Evolutionary conservation across 2,113 vertebrate species (phyloP).

Genomic region (Pseudorasbora parva): DNA sequence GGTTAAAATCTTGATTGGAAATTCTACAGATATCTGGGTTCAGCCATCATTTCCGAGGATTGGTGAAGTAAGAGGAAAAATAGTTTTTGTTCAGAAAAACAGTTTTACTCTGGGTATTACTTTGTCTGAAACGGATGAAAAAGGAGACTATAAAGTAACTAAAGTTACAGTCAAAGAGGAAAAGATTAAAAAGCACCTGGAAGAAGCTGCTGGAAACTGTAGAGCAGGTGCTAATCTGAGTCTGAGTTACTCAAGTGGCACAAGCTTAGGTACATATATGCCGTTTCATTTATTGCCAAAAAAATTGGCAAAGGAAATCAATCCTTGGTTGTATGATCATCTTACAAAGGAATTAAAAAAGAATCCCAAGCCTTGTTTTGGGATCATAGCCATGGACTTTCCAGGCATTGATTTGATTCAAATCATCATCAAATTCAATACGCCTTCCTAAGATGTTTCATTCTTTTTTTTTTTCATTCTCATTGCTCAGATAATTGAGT

Average conservation of each 20-base stretch:
- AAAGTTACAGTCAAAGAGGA: conserved; percentile 56
- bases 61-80: conserved; percentile 74
- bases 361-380: conserved; percentile 67
- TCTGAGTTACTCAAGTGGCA: conserved; percentile 76
- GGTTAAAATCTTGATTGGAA: conserved; percentile 62
- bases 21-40: conserved; percentile 64
- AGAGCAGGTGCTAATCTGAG: conserved; percentile 56
- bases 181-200: conserved; percentile 53
- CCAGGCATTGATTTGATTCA: conserved; percentile 72
- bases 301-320: conserved; percentile 72
- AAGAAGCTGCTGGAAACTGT: conserved; percentile 41
- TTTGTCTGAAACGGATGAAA: conserved; percentile 53
- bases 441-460: not conserved
- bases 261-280: conserved; percentile 68
- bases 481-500: not conserved
- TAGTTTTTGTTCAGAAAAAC: conserved; percentile 75
- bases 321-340: conserved; percentile 73
- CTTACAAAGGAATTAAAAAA: conserved; percentile 54
- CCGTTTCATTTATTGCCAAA: conserved; percentile 67
- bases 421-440: conserved; percentile 71
- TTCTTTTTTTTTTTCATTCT: not conserved
- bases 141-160: conserved; percentile 59
- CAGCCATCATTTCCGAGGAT: conserved; percentile 66
- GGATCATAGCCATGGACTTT: conserved; percentile 79
- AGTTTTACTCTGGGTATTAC: conserved; percentile 59